These are phyloP conservation scores for Botia kubotai DNA, from an alignment of 2,797 vertebrate genomes.

Conservation along the genomic window DNA sequence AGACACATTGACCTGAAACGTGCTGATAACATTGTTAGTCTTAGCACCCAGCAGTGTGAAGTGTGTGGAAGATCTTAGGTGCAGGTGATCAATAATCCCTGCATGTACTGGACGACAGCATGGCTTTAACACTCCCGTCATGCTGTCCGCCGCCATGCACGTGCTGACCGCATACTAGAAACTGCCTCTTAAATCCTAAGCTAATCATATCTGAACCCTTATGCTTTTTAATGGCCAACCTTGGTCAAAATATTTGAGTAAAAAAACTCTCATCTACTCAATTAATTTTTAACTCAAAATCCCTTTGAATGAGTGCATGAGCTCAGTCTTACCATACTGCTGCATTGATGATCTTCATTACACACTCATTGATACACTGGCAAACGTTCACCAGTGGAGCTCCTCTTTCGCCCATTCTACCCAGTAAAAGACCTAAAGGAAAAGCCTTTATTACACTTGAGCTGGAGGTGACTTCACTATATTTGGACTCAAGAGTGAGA, in stretches of 20 bases:
- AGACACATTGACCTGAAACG: too few species aligned
- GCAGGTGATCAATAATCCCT: constrained; percentile 37
- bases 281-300: background rate
- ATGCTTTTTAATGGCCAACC: background rate
- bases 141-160: background rate
- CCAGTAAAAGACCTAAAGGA: constrained; percentile 83
- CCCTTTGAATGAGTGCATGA: background rate
- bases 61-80: constrained; percentile 29
- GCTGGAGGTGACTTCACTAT: background rate
- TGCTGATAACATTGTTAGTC: too few species aligned
- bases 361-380: constrained; percentile 90
- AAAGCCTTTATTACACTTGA: background rate
- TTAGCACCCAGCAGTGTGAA: background rate
- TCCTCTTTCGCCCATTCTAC: constrained; percentile 88
- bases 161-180: constrained; percentile 7
- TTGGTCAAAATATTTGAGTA: background rate
- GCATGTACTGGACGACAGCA: background rate
- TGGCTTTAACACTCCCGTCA: constrained; percentile 1
- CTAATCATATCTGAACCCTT: background rate
- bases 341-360: constrained; percentile 91
- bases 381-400: constrained; percentile 85
- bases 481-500: background rate
- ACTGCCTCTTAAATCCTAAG: background rate
- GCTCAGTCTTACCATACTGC: constrained; percentile 84
- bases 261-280: too few species aligned